Base-by-base conservation (phyloP, 1,140 invertebrate genomes). In the Heliothis subflexa region DNA sequence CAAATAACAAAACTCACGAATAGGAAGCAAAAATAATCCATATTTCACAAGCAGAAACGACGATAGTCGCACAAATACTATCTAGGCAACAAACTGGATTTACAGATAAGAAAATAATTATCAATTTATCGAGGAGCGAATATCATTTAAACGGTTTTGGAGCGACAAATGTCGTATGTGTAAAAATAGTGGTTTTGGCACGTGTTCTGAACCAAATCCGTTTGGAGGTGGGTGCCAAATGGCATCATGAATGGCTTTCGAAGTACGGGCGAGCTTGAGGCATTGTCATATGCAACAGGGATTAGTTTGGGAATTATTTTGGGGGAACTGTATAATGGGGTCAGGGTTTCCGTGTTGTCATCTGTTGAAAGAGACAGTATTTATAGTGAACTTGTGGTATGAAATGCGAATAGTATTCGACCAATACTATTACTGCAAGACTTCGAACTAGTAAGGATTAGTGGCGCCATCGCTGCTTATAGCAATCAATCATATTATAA, bases 11-110 rank as follows among this genome's bases (percentile, higher is more conserved):
- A 52, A 75, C 73, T 75, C 59, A 75, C 73, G 28, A 52, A 75
- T 12, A 81, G 45, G 50, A 81, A 78, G 76, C 75, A 81, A 78
- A 81, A 81, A 74, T 81, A 81, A 78, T 81, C 80, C 80, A 81
- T 81, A 81, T 50, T 7, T 62, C 79, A 72, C 80, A 66, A 61
- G 52, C 68, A 73, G 61, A 66, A 78, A 61, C 70, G 70, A 52
- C 18, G 59, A 74, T 66, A 78, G 57, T 72, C 79, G 75, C 55
- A 14, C 47, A 61, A 40, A 61, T 75, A 80, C 73, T 80, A 71
- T 54, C 33, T 75, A 12, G 49, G 25, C n/a, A 50, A 50, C 21
- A 14, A 45, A 64, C 21, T 64, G 73, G 55, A 75, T 62, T 25
- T 75, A 64, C 11, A 64, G 73, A 64, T 75, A 75, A 75, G 57